Base-by-base conservation (phyloP, 2,113 vertebrate genomes). In the Megaceryle torquata region DNA sequence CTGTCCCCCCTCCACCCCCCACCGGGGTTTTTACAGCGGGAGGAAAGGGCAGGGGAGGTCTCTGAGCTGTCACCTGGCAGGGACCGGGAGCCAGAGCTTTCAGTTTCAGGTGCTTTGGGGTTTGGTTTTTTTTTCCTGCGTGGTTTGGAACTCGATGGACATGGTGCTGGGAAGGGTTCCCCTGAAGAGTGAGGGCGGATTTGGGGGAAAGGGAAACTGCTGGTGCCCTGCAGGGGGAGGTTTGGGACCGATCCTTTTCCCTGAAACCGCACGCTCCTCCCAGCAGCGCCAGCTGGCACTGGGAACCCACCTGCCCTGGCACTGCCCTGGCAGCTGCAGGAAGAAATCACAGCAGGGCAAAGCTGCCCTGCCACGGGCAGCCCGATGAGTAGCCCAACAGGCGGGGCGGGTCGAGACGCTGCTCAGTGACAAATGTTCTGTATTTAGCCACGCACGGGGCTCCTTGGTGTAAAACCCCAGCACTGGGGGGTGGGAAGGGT, bases 141-240 rank as follows among this genome's bases (percentile, higher is more conserved):
- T 8, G 17, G 6, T 54, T 65, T 17, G 84, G 51, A 37, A 25
- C 10, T 29, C 4, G 21, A 17, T 2, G 13, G 64, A 9, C 8
- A 2, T 8, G 1, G 5, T 51, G 35, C 18, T 29, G 6, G 44
- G 54, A 33, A 16, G 15, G 57, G 35, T 14, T 20, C 12, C 39
- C 11, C 26, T 5, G 17, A 3, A 12, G 37, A 1, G 1, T 11
- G 35, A 1, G 15, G 25, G 63, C 35, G 46, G 21, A 26, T 50
- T 50, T 24, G 12, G 51, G 51, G 51, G 51, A 53, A 53, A 28
- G 51, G 51, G 25, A 26, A 53, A 15, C 51, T 28, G 48, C 24
- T 26, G 24, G 51, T 53, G 10, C 7, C 0, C 25, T 3, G 11
- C 6, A 2, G 43, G 57, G 51, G 22, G 1, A 4, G 26, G 11